These are phyloP conservation scores for Cheiracanthium punctorium DNA, from an alignment of 2,888 invertebrate genomes.

Conservation along the genomic window DNA sequence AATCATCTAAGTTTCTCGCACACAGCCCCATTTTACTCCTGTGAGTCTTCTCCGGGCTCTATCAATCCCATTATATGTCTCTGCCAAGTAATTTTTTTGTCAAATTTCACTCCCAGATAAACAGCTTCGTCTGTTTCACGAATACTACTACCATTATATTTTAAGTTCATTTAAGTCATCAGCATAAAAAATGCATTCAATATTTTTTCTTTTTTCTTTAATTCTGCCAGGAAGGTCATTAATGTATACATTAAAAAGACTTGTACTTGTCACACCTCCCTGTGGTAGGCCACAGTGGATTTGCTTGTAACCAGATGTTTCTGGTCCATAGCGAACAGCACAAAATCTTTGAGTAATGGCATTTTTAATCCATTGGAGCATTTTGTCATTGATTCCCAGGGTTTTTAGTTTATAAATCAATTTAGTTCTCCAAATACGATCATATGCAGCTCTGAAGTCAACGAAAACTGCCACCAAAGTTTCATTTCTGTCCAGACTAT, in stretches of 20 bases:
- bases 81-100: slow-evolving; percentile 4
- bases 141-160: slow-evolving; percentile 15
- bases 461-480: slow-evolving; percentile 18
- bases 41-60: neutral
- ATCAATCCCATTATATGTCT: neutral
- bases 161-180: slow-evolving; percentile 15
- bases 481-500: neutral
- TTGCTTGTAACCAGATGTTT: neutral
- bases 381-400: neutral
- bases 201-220: neutral
- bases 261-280: slow-evolving; percentile 7
- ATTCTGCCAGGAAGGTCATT: neutral
- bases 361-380: slow-evolving; percentile 4
- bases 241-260: neutral
- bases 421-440: neutral
- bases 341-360: neutral
- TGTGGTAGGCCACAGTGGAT: slow-evolving; percentile 9
- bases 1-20: neutral
- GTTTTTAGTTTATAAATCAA: neutral
- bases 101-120: slow-evolving; percentile 5
- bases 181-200: slow-evolving; percentile 22
- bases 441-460: slow-evolving; percentile 6
- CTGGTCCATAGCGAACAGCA: neutral
- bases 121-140: neutral
- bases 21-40: slow-evolving; percentile 8